Conservation (phyloP, 2,888 invertebrate genomes). For the Xanthorhoe designata region DNA sequence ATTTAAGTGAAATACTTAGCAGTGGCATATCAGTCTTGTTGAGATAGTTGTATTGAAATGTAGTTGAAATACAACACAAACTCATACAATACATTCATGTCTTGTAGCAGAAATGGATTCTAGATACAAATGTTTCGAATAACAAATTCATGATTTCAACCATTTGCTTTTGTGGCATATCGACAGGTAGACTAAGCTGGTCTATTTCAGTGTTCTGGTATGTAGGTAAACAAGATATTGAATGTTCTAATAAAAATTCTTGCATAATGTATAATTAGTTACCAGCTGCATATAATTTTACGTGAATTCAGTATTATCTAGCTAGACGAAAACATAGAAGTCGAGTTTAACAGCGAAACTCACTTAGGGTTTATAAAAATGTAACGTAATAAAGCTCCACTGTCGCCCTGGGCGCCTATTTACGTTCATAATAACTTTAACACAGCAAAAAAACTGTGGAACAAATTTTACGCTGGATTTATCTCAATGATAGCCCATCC, state of each 20-base stretch:
- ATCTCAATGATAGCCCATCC: slow-evolving; percentile 44
- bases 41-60: not conserved
- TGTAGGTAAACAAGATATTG: slow-evolving; percentile 17
- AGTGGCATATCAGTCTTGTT: not conserved
- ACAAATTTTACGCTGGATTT: slow-evolving; percentile 46
- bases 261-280: slow-evolving; percentile 6
- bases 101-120: not conserved
- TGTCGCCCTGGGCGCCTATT: slow-evolving; percentile 38
- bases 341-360: slow-evolving; percentile 40
- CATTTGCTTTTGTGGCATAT: slow-evolving; percentile 9
- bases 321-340: slow-evolving; percentile 38
- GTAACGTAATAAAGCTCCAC: slow-evolving; percentile 40
- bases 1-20: not conserved
- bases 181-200: not conserved
- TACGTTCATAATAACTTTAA: slow-evolving; percentile 36
- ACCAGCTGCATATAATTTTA: slow-evolving; percentile 15
- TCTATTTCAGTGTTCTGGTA: slow-evolving; percentile 6
- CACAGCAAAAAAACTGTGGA: slow-evolving; percentile 33
- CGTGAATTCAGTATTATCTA: slow-evolving; percentile 20
- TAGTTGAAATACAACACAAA: not conserved
- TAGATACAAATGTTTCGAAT: not conserved
- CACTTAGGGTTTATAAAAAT: slow-evolving; percentile 45
- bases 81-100: not conserved
- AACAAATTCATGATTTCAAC: not conserved
- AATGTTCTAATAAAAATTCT: slow-evolving; percentile 12